Evolutionary conservation across 2,797 vertebrate genomes (phyloP).

Genomic region (Miichthys miiuy): DNA sequence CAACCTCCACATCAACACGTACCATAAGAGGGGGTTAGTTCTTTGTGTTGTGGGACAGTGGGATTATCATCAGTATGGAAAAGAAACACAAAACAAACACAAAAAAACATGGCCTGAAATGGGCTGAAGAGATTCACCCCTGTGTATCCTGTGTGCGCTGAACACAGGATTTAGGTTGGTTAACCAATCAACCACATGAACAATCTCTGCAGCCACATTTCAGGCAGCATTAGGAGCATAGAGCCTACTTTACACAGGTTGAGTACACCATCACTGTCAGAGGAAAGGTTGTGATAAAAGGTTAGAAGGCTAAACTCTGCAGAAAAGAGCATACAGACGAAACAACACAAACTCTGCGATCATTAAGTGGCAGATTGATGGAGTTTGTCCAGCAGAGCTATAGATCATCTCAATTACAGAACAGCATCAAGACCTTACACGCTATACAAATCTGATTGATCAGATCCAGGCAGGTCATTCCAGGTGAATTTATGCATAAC

Average conservation of each 20-base stretch:
- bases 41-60: constrained; percentile 20
- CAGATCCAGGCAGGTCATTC: background rate
- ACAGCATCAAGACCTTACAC: background rate
- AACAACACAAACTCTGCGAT: constrained; percentile 47
- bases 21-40: constrained; percentile 35
- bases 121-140: constrained; percentile 62
- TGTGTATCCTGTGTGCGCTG: constrained; percentile 11
- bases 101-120: constrained; percentile 65
- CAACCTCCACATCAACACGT: background rate
- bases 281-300: constrained; percentile 37
- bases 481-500: constrained; percentile 26
- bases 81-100: constrained; percentile 39
- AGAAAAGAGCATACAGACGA: constrained; percentile 57
- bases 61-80: constrained; percentile 40
- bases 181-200: constrained; percentile 48
- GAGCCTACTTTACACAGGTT: constrained; percentile 34
- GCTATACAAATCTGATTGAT: constrained; percentile 23
- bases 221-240: constrained; percentile 50
- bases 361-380: constrained; percentile 41
- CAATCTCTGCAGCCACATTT: constrained; percentile 74
- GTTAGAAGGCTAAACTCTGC: constrained; percentile 48
- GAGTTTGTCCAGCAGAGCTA: constrained; percentile 66
- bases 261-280: constrained; percentile 35
- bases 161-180: constrained; percentile 39
- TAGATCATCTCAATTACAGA: background rate